Evolutionary conservation across 1,140 invertebrate genomes (phyloP), one percentile per base, ranked within the genome.

Genomic region (Sminthurides bifidus): DNA sequence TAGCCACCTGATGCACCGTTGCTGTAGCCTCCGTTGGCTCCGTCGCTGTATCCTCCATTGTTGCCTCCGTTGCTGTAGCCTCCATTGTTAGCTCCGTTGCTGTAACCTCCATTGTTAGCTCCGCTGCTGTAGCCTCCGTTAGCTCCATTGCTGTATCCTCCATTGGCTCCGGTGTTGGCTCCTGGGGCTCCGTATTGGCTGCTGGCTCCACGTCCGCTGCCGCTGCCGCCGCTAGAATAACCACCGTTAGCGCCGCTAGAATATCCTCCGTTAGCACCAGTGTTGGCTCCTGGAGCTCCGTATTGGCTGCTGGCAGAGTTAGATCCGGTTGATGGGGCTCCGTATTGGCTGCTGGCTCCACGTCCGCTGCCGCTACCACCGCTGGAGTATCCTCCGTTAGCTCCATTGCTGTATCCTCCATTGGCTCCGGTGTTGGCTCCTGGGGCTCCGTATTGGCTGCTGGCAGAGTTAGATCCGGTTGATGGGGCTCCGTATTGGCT

Each of bases 171-270:
- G 2, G 51, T 29, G 31, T 3, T 12, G 2, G 33, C 38, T 5
- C 48, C 35, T 45, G 17, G 8, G 31, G 15, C 8, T 37, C 1
- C 23, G 3, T 10, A 10, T 8, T 2, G 4, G 43, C 15, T 59
- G 65, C 73, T 80, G 38, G 83, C 83, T 15, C 83, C 81, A 35
- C 78, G 76, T 2, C 74, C 17, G 29, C 45, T 46, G 4, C 44
- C 43, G 6, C 45, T 41, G 19, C 44, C 53, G 29, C 49, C 48
- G 24, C 48, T 10, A 26, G 58, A 66, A 56, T 64, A 66, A 10
- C 68, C 68, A 38, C 73, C 71, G n/a, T 73, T 71, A 21, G 66
- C 53, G 5, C 19, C 2, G 21, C 35, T 70, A 45, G 74, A 72
- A 54, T 67, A 67, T 65, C 74, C 75, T 30, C 72, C 71, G 27